Evolutionary conservation across 2,888 invertebrate genomes (phyloP).

Genomic region (Brenthis hecate): DNA sequence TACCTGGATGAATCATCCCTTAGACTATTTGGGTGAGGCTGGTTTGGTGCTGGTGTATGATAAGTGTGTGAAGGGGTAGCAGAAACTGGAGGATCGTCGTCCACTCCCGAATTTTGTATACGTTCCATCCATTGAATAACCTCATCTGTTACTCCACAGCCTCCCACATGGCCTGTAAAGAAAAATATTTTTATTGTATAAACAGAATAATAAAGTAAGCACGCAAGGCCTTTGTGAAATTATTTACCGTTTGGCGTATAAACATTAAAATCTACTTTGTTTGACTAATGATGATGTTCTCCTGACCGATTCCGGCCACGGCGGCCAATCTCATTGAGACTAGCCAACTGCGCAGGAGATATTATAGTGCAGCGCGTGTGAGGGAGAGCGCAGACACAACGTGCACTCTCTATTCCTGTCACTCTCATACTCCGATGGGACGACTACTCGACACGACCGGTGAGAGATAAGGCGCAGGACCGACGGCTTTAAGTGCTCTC

Average conservation of each 20-base stretch:
- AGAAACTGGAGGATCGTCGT: conserved; percentile 73
- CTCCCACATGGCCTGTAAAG: conserved; percentile 88
- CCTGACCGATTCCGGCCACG: no score
- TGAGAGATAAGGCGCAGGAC: no score
- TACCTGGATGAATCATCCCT: conserved; percentile 73
- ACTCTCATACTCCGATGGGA: no score
- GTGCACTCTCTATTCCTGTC: no score
- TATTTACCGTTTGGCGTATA: not conserved
- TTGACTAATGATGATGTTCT: no score
- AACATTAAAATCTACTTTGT: not conserved
- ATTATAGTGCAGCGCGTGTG: no score
- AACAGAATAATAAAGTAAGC: not conserved
- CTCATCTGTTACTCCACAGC: conserved; percentile 94
- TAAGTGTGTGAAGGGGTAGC: conserved; percentile 49
- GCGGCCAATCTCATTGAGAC: no score
- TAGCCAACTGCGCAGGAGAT: no score
- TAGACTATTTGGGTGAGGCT: conserved; percentile 71
- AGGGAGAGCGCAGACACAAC: no score
- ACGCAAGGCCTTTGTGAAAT: no score
- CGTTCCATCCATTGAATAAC: conserved; percentile 96
- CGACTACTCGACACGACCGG: no score
- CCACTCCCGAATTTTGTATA: conserved; percentile 90
- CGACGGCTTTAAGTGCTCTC: no score
- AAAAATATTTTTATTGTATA: conserved; percentile 25
- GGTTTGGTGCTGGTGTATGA: conserved; percentile 55